Evolutionary conservation across 2,113 vertebrate species (phyloP).

Genomic region (Nothocercus nigrocapillus): DNA sequence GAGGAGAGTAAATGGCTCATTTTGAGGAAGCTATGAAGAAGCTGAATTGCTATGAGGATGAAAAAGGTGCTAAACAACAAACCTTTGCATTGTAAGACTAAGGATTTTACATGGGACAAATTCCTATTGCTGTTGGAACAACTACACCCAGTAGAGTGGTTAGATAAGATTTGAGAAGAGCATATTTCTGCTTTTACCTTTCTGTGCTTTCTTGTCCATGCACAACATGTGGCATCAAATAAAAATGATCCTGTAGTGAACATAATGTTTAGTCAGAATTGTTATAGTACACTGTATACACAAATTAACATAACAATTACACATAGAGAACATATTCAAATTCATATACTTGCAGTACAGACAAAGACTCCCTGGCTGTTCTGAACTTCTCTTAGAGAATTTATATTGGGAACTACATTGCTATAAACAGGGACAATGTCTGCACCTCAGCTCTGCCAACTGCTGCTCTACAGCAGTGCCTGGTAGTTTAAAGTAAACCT

Average conservation of each 20-base stretch:
- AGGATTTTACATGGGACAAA: neutral
- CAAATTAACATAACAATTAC: neutral
- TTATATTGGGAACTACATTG: neutral
- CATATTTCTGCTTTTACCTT: neutral
- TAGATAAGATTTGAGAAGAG: neutral
- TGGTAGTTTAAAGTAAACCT: neutral
- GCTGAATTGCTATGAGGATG: neutral
- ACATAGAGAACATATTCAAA: neutral
- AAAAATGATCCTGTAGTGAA: neutral
- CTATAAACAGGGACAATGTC: neutral
- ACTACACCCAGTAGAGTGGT: neutral
- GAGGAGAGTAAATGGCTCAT: neutral
- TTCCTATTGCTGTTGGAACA: neutral
- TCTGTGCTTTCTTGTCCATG: neutral
- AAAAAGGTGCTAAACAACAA: neutral
- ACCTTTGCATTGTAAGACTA: neutral
- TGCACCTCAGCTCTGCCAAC: neutral
- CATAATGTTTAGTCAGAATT: neutral
- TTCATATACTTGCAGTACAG: neutral
- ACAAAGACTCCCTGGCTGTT: neutral
- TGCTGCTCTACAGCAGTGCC: neutral
- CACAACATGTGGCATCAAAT: neutral
- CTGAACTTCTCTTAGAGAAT: neutral
- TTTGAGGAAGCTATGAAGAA: neutral
- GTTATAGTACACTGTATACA: neutral